Evolutionary conservation across 2,888 invertebrate genomes (phyloP).

Genomic region (Elmis aenea): DNA sequence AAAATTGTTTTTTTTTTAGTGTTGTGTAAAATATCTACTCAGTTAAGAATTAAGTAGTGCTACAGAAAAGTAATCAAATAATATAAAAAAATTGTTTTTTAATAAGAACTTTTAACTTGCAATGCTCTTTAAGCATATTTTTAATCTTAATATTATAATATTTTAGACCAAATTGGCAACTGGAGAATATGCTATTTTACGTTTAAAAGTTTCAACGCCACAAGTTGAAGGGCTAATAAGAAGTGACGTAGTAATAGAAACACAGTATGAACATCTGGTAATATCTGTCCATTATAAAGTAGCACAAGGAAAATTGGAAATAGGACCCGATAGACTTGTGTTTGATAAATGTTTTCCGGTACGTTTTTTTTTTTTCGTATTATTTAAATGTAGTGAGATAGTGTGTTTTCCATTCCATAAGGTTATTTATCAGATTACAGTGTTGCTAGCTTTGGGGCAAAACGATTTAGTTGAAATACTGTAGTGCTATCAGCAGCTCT

Average conservation of each 20-base stretch:
- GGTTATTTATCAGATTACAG: neutral
- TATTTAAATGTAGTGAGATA: neutral
- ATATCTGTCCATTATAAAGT: constrained; percentile 70
- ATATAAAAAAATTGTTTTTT: too few relatives aligned
- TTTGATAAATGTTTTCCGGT: constrained; percentile 80
- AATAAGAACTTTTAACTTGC: too few relatives aligned
- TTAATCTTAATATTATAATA: constrained; percentile 18
- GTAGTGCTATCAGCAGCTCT: too few relatives aligned
- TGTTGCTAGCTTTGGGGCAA: too few relatives aligned
- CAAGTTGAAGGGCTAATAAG: constrained; percentile 61
- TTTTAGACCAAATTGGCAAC: constrained; percentile 54
- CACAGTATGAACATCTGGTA: constrained; percentile 62
- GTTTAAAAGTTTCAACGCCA: constrained; percentile 65
- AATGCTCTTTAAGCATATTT: constrained; percentile 1
- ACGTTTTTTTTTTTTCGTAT: constrained; percentile 40
- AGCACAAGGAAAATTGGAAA: constrained; percentile 68
- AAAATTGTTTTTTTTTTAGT: too few relatives aligned
- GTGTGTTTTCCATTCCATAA: neutral
- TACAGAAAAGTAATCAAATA: too few relatives aligned
- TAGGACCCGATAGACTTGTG: constrained; percentile 61
- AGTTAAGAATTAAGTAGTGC: too few relatives aligned
- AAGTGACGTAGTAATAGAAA: constrained; percentile 68
- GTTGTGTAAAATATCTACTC: too few relatives aligned
- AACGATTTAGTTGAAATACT: too few relatives aligned
- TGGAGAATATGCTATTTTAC: constrained; percentile 64